Evolutionary conservation across 2,113 vertebrate species (phyloP).

Genomic region (Spizaetus ornatus): DNA sequence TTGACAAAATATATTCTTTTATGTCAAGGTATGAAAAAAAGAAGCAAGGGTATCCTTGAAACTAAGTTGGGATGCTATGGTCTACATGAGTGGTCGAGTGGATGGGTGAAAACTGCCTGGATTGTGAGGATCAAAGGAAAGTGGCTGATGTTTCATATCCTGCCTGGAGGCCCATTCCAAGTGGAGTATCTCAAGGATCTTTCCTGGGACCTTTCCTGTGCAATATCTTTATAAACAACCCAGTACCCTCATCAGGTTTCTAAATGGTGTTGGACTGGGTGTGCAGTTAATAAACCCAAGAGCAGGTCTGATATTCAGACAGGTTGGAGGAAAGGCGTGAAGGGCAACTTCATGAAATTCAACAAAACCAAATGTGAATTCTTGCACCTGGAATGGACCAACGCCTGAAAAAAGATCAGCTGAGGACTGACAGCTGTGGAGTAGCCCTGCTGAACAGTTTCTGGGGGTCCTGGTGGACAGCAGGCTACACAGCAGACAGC

Average conservation of each 20-base stretch:
- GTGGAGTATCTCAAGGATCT: neutral
- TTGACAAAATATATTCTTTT: neutral
- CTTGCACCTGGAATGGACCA: neutral
- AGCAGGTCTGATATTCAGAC: neutral
- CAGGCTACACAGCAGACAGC: neutral
- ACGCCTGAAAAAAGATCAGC: neutral
- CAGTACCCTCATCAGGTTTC: neutral
- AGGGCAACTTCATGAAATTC: neutral
- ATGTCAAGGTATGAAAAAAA: neutral
- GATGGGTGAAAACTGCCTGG: neutral
- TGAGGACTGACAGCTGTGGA: neutral
- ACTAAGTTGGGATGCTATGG: neutral
- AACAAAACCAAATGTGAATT: neutral
- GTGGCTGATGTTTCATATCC: neutral
- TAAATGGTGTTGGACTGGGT: neutral
- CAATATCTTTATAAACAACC: neutral
- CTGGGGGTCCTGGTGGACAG: neutral
- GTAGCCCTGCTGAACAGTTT: neutral
- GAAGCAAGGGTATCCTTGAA: neutral
- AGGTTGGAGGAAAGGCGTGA: neutral
- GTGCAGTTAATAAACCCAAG: neutral
- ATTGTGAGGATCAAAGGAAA: neutral
- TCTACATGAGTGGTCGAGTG: rapidly evolving
- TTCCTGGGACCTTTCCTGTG: neutral
- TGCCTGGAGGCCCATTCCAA: neutral